Conservation (phyloP, 23 tunicate species). For the Trididemnum miniatum region DNA sequence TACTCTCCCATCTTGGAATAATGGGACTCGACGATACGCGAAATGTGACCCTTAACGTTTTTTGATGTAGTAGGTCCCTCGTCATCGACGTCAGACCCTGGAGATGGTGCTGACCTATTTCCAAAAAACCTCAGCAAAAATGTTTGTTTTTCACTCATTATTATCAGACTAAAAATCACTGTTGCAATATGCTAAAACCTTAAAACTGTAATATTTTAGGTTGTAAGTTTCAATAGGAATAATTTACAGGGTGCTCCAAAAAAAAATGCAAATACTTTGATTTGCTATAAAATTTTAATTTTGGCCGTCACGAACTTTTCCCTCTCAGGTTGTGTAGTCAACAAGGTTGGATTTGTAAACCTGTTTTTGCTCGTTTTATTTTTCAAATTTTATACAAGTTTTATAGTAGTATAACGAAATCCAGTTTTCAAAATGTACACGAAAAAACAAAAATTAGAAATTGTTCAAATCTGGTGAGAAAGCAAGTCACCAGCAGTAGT, state of each 20-base stretch:
- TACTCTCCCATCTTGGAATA: too few species aligned
- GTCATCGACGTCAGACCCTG: too few species aligned
- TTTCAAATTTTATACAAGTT: constrained; percentile 17
- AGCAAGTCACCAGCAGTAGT: constrained; percentile 26
- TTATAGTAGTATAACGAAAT: not conserved
- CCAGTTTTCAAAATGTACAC: constrained; percentile 17
- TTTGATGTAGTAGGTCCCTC: too few species aligned
- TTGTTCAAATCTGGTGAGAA: constrained; percentile 26
- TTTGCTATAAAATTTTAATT: not conserved
- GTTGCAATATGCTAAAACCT: too few species aligned
- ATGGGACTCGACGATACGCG: too few species aligned
- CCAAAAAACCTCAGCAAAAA: too few species aligned
- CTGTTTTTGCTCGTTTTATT: not conserved
- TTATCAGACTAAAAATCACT: too few species aligned
- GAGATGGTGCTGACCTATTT: too few species aligned
- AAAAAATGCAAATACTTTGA: constrained; percentile 24
- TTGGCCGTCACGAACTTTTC: constrained; percentile 19
- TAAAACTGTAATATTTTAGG: too few species aligned
- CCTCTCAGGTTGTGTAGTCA: constrained; percentile 20
- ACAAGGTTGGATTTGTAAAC: constrained; percentile 29
- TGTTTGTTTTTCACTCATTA: too few species aligned
- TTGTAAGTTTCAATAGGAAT: too few species aligned
- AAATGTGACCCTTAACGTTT: too few species aligned
- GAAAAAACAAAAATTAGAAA: constrained; percentile 15
- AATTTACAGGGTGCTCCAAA: constrained; percentile 26